Evolutionary conservation across 30 jellyfish, hydroid and myxozoan species (phyloP).

Genomic region (Sanderia malayensis): DNA sequence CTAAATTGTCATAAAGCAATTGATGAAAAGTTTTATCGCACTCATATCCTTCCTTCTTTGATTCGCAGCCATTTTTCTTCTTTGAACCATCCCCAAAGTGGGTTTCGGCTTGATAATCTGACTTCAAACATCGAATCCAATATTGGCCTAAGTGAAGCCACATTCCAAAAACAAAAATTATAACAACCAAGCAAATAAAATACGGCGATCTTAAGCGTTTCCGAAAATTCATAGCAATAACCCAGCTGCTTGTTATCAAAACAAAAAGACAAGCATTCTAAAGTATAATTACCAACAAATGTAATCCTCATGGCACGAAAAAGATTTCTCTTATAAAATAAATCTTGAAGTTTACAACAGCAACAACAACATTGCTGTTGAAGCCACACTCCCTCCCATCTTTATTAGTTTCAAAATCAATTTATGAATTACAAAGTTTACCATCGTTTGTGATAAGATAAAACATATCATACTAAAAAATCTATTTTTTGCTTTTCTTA

Average conservation of each 20-base stretch:
- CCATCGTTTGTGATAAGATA: no score
- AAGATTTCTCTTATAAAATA: no score
- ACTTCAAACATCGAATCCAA: no score
- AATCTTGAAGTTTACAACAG: no score
- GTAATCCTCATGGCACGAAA: no score
- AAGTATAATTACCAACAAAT: no score
- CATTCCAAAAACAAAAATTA: neutral
- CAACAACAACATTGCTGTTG: no score
- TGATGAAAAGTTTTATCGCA: neutral
- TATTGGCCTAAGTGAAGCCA: neutral
- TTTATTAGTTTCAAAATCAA: no score
- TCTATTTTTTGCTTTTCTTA: neutral
- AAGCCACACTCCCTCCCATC: no score
- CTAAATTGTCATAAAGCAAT: neutral
- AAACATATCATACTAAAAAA: no score
- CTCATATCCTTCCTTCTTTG: neutral
- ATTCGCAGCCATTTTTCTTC: neutral
- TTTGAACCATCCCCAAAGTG: neutral
- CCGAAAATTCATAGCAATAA: neutral
- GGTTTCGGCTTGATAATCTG: neutral
- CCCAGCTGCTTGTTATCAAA: neutral
- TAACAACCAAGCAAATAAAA: neutral
- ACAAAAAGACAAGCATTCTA: neutral
- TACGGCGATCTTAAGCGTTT: neutral
- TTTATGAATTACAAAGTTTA: no score